These are phyloP conservation scores for Opisthograptis luteolata DNA, from an alignment of 2,888 invertebrate species.

Conservation along the genomic window DNA sequence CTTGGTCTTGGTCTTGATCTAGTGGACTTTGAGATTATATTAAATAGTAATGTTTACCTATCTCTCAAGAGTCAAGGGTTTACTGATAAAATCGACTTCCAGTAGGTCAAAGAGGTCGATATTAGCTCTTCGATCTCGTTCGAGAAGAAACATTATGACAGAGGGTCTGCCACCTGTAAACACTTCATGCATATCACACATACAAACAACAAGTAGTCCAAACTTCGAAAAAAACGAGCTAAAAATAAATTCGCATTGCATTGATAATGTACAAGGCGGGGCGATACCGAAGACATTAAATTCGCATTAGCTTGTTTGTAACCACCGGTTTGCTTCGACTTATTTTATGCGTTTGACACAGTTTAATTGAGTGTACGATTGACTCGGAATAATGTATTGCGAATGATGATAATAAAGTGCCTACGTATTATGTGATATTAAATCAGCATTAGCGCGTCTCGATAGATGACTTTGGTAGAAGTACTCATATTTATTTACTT, in stretches of 20 bases:
- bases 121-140: too few species aligned
- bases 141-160: not conserved
- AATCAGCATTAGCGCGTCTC: not conserved
- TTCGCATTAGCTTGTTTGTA: slow-evolving; percentile 72
- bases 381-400: slow-evolving; percentile 15
- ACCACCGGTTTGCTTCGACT: slow-evolving; percentile 57
- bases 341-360: slow-evolving; percentile 58
- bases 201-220: slow-evolving; percentile 25
- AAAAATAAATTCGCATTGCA: slow-evolving; percentile 49
- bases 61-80: too few species aligned
- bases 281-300: slow-evolving; percentile 67
- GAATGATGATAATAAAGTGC: slow-evolving; percentile 15
- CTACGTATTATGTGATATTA: not conserved
- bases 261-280: slow-evolving; percentile 55
- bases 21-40: too few species aligned
- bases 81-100: not conserved
- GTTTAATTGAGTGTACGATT: slow-evolving; percentile 36
- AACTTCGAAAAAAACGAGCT: slow-evolving; percentile 24
- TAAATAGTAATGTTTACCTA: too few species aligned
- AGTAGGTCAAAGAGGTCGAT: not conserved
- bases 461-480: not conserved
- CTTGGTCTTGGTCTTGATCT: too few species aligned
- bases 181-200: slow-evolving; percentile 14
- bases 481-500: too few species aligned
- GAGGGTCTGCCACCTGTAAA: slow-evolving; percentile 2